Percentiles rank a stretch among this genome's conserved stretches.
Conservation (phyloP, 1,140 invertebrate species). For the Idris sp. region DNA sequence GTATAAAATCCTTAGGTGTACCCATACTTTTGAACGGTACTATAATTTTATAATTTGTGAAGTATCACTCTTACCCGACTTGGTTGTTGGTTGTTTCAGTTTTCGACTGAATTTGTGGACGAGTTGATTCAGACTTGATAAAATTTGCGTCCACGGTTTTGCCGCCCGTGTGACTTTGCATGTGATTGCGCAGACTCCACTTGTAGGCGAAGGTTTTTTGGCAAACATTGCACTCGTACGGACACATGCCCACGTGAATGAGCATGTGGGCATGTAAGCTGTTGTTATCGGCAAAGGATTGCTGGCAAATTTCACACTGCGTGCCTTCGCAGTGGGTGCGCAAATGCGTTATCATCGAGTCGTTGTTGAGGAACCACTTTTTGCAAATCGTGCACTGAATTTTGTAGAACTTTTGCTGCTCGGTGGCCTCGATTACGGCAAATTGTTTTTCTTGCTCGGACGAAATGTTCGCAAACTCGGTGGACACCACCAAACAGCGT, state of each 20-base stretch:
- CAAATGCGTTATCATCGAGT: constrained; percentile 75
- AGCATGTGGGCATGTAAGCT: constrained; percentile 78
- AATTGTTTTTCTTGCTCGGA: constrained; percentile 58
- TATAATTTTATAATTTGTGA: too few species aligned
- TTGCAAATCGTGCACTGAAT: constrained; percentile 75
- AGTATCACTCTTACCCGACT: too few species aligned
- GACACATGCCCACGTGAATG: constrained; percentile 79
- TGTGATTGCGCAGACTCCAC: constrained; percentile 83
- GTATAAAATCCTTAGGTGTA: too few species aligned
- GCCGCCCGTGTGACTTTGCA: constrained; percentile 83
- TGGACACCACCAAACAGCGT: constrained; percentile 62
- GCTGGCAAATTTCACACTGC: constrained; percentile 75
- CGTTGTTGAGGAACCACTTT: constrained; percentile 77
- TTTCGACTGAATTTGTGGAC: too few species aligned
- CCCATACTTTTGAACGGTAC: too few species aligned
- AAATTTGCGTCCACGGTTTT: too few species aligned
- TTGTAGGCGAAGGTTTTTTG: constrained; percentile 78
- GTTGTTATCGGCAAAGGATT: constrained; percentile 77
- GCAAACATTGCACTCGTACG: constrained; percentile 78
- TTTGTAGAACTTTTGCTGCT: constrained; percentile 75
- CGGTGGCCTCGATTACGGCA: constrained; percentile 48
- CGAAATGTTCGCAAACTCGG: constrained; percentile 57
- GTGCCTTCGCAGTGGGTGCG: constrained; percentile 70
- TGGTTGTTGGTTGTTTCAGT: too few species aligned
- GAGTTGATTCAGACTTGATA: too few species aligned